These are phyloP conservation scores for Thaumetopoea pityocampa DNA, from an alignment of 1,140 invertebrate genomes.

Conservation along the genomic window DNA sequence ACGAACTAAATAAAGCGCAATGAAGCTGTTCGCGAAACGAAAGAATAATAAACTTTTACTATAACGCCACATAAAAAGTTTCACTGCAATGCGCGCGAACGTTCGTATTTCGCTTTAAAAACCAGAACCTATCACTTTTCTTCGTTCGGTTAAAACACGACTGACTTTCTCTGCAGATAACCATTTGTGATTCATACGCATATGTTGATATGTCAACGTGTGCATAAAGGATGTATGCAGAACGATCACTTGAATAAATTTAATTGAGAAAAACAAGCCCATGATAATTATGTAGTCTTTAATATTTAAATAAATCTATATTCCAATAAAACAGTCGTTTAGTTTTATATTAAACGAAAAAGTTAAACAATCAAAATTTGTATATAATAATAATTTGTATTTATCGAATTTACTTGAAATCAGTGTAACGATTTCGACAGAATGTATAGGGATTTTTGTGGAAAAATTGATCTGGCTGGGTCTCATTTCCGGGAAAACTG, in stretches of 20 bases:
- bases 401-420: too few species aligned
- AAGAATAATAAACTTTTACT: conserved; percentile 31
- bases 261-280: conserved; percentile 3
- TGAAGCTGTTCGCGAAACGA: conserved; percentile 10
- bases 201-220: conserved; percentile 4
- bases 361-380: too few species aligned
- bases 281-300: too few species aligned
- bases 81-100: conserved; percentile 20
- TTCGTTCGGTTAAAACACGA: conserved; percentile 27
- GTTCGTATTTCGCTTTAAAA: conserved; percentile 14
- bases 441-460: too few species aligned
- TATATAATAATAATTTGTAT: too few species aligned
- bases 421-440: too few species aligned
- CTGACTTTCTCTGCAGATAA: conserved; percentile 30
- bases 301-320: too few species aligned
- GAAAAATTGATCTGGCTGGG: too few species aligned
- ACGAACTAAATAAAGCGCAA: conserved; percentile 13
- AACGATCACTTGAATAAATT: background rate
- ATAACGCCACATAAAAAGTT: conserved; percentile 26
- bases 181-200: conserved; percentile 8
- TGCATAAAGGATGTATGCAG: conserved; percentile 5
- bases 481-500: too few species aligned
- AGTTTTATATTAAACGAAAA: too few species aligned
- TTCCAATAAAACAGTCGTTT: too few species aligned
- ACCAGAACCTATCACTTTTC: conserved; percentile 28